Evolutionary conservation across 1,140 invertebrate species (phyloP).

Genomic region (Lepidurus packardi): DNA sequence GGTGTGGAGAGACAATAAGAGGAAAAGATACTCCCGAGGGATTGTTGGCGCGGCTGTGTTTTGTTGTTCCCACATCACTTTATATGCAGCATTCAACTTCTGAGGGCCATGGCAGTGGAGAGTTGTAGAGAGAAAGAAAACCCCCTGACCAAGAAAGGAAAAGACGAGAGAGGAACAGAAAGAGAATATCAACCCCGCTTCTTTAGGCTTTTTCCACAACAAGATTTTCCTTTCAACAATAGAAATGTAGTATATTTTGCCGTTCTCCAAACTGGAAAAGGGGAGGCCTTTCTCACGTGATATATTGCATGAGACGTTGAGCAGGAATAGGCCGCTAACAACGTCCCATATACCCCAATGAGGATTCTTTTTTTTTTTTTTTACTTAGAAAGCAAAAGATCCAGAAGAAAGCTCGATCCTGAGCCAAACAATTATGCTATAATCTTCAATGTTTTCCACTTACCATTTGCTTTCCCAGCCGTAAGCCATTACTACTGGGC

Average conservation of each 20-base stretch:
- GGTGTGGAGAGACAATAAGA: constrained; percentile 17
- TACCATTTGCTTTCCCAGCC: no score
- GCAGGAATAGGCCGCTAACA: constrained; percentile 8
- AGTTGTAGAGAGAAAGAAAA: background rate
- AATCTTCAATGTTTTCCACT: no score
- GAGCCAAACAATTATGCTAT: no score
- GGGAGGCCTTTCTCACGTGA: background rate
- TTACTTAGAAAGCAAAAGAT: background rate
- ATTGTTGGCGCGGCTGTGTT: background rate
- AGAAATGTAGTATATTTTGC: background rate
- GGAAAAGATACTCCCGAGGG: background rate
- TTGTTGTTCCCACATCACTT: background rate
- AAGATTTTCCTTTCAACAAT: background rate
- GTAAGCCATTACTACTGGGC: no score
- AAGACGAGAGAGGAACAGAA: background rate
- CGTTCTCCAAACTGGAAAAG: background rate
- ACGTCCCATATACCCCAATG: background rate
- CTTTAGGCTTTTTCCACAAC: background rate
- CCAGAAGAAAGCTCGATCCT: background rate
- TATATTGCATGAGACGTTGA: background rate
- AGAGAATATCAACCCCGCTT: background rate
- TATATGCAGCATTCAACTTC: constrained; percentile 13
- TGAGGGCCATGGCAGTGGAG: no score
- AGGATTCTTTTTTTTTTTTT: background rate
- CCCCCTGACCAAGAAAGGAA: background rate